Base-by-base conservation (phyloP, 2,888 invertebrate genomes). In the Drosophila borealis region DNA sequence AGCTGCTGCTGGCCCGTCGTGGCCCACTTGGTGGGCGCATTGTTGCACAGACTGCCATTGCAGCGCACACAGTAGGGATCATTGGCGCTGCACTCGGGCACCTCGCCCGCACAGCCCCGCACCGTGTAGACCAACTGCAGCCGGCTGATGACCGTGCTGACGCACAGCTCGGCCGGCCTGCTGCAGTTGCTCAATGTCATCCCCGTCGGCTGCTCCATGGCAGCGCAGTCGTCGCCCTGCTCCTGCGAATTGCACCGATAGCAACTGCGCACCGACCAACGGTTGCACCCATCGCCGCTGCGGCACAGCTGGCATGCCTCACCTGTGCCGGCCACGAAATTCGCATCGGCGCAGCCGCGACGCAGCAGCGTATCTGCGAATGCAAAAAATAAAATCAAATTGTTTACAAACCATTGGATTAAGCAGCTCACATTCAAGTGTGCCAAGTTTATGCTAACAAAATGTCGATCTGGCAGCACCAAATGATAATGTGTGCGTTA, bases 41-140 rank as follows among this genome's bases (percentile, higher is more conserved):
- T 39, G 70, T 91, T 91, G 59, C 91, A 91, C 2, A 91, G 69
- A 34, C 84, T 90, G 21, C 91, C 91, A 45, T 90, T 89, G 63
- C 91, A 91, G 11, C 87, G 82, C 1, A 87, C 86, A 62, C 91
- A 91, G 62, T 83, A 90, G 6, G 90, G 91, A 86, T 91, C 91
- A 42, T 83, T 88, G 36, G 63, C 53, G 3, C 79, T 88, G 54
- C 91, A 91, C 45, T 91, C 91, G 37, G 77, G 79, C 10, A 90
- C 82, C 36, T 88, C 65, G 1, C 74, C 61, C 4, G 83, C 79
- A 68, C 91, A 91, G 8, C 90, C 91, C 0, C 91, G 81, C 14
- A 91, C 70, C 14, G 90, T 88, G 44, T 90, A 91, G 0, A 85
- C 67, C 10, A 84, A 33, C 42, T 88, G 74, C 9, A 89, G 48